Base-by-base conservation (phyloP, 2,797 vertebrate species). In the Catostomus latipinnis region DNA sequence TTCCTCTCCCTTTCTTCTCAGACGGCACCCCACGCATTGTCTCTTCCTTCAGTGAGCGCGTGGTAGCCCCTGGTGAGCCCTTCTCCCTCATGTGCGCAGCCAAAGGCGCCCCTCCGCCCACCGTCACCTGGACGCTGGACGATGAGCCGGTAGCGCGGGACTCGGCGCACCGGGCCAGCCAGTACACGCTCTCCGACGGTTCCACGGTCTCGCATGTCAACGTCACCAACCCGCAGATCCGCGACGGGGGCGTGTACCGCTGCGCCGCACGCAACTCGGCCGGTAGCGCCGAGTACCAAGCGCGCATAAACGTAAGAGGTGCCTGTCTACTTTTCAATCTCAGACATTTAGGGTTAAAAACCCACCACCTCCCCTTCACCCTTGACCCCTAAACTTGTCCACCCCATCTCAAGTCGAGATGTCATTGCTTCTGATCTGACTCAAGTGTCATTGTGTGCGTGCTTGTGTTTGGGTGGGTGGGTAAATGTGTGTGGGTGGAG, bases 281-380 rank as follows among this genome's bases (percentile, higher is more conserved):
- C 93, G 98, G 98, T 95, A 96, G 96, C 91, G 97, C 97, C 94
- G 97, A 99, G 95, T 99, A 99, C 94, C 98, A 99, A 98, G 98
- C 97, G 96, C 97, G 97, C 98, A 99, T 99, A 98, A 99, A 99
- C 97, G 98, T 99, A 99, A 99, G 98, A 99, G 98, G 98, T 99
- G 98, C 98, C 97, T 99, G 98, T 99, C 97, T 98, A 96, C 96
- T 97, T 99, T 98, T 99, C 96, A 98, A 98, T 98, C 95, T 98
- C 96, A 97, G 97, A 94, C 93, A 96, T 96, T 96, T 95, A 90
- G 92, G 92, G 92, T 89, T 92, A 87, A 92, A 34, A 86, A 91
- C 92, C 89, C 92, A 82, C 85, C 87, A 83, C 69, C 61, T 71
- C 66, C 57, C 34, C 34, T 12, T 53, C 16, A n/a, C 65, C 52